These are phyloP conservation scores for Panthera leo DNA, from an alignment of 2,113 vertebrate genomes.

Conservation along the genomic window DNA sequence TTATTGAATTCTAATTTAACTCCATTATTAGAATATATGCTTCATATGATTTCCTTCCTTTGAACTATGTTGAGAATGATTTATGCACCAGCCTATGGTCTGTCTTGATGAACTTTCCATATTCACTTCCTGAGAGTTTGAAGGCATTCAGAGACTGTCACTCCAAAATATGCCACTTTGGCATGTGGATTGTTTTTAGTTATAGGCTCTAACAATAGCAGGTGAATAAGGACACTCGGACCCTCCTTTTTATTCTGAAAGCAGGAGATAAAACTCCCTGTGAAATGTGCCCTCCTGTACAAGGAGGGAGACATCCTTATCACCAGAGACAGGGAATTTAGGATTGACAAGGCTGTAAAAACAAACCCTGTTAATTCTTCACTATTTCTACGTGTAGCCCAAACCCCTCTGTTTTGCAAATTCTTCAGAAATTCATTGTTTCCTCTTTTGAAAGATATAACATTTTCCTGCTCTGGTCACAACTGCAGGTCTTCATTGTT, in stretches of 20 bases:
- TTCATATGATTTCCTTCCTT: too few relatives aligned
- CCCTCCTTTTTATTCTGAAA: neutral
- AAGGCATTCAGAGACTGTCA: neutral
- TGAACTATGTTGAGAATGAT: too few relatives aligned
- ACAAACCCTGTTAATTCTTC: neutral
- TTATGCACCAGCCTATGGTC: neutral
- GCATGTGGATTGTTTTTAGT: neutral
- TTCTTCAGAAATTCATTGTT: neutral
- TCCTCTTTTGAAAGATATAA: neutral
- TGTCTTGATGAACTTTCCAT: neutral
- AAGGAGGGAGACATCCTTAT: neutral
- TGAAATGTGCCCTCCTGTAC: neutral
- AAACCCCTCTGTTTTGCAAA: neutral
- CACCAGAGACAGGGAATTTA: neutral
- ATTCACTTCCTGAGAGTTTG: neutral
- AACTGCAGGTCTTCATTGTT: neutral
- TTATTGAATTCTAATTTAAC: too few relatives aligned
- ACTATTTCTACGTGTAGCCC: neutral
- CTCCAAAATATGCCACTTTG: neutral
- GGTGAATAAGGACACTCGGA: too few relatives aligned
- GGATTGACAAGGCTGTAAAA: neutral
- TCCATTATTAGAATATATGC: too few relatives aligned
- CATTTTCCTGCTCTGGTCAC: neutral
- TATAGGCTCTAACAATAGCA: neutral
- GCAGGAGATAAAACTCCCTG: neutral